phyloP scores from a whole-genome alignment of 2,888 invertebrate species.

The Electrophaes corylata region DNA sequence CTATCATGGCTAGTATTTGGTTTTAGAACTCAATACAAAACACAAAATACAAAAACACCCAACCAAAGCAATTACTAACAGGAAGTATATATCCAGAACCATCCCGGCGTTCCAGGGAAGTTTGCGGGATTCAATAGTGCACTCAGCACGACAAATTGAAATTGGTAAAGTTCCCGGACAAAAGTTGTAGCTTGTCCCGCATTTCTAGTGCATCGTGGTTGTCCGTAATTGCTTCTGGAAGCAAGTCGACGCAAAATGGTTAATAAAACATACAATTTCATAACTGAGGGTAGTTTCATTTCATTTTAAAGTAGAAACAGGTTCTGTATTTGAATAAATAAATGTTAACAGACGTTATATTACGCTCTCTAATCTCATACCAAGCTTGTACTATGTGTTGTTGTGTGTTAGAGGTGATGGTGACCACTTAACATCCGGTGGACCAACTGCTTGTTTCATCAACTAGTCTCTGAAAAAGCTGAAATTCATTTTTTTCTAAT shows the following conservation, averaged over 20 bases:
- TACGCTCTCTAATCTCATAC: no score
- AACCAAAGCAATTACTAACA: slow-evolving; percentile 19
- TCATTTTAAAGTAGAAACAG: no score
- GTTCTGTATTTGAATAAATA: no score
- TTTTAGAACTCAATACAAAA: no score
- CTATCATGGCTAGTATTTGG: no score
- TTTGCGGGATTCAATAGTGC: slow-evolving; percentile 46
- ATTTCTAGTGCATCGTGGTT: slow-evolving; percentile 27
- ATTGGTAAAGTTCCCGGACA: slow-evolving; percentile 45
- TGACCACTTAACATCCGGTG: no score
- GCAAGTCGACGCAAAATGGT: background rate
- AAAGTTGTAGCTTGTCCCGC: slow-evolving; percentile 26
- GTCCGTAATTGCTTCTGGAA: slow-evolving; percentile 18
- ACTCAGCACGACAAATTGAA: slow-evolving; percentile 47
- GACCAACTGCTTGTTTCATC: no score
- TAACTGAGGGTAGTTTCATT: background rate
- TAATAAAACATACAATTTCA: background rate
- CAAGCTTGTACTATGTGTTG: no score
- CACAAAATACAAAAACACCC: background rate
- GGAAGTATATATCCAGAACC: slow-evolving; percentile 11
- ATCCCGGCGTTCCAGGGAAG: slow-evolving; percentile 33
- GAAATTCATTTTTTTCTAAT: no score
- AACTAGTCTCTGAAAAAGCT: no score
- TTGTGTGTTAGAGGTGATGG: no score
- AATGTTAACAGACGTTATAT: no score